Conservation (phyloP, 23 tunicate species). For the Oikopleura dioica region DNA sequence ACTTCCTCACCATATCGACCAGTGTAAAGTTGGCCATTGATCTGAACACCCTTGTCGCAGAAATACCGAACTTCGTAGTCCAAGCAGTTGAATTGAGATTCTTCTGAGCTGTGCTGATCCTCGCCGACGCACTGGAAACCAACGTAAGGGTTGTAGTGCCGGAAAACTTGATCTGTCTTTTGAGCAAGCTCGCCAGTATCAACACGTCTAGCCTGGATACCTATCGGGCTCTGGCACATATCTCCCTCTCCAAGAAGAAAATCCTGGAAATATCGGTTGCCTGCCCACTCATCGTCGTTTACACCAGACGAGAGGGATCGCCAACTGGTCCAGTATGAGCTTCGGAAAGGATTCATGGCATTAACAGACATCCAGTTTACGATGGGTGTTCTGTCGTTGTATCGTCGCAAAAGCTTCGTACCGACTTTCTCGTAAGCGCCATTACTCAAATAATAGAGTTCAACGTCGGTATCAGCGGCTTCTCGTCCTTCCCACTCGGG, state of each 20-base stretch:
- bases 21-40: background rate
- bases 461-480: background rate
- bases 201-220: background rate
- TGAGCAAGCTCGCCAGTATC: background rate
- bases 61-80: background rate
- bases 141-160: background rate
- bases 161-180: background rate
- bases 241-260: too few relatives aligned
- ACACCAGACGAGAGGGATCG: too few relatives aligned
- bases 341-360: background rate
- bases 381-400: background rate
- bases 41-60: background rate
- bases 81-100: background rate
- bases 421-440: background rate
- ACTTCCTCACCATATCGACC: conserved; percentile 4
- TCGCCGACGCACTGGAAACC: background rate
- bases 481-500: background rate
- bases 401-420: background rate
- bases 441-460: background rate
- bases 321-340: background rate
- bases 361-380: background rate
- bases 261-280: too few relatives aligned
- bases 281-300: too few relatives aligned
- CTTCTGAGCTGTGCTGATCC: background rate
- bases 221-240: background rate